Base-by-base conservation (phyloP, 2,888 invertebrate species). In the Peribatodes rhomboidaria region DNA sequence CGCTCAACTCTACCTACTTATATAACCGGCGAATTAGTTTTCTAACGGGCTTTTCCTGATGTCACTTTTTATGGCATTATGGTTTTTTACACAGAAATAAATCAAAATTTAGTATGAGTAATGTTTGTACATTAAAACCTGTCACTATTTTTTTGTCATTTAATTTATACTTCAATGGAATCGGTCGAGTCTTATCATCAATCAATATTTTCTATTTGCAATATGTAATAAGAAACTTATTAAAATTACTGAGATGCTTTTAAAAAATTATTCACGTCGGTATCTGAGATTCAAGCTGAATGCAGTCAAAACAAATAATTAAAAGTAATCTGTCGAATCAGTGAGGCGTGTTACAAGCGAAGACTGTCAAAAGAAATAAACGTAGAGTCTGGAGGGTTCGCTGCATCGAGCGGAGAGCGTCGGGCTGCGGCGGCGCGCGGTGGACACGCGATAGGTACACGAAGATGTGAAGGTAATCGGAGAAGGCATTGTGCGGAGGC, bases 401-500 rank as follows among this genome's bases (percentile, higher is more conserved):
- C 71, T 80, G 80, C 78, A 74, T 64, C 73, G 77, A 10, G 35
- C 16, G 39, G 20, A 16, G 50, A 22, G 49, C 49, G 33, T 18
- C n/a, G 35, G 13, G 10, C 33, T 54, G 39, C 53, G 47, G 10
- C 33, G 59, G 39, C 53, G 47, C 37, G 31, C 80, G 81, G 69
- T 72, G 81, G 84, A 85, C 88, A 87, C 84, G 86, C 85, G 85
- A 92, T 90, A 55, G 55, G 18, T 18, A 87, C 86, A 88, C 84
- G 89, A 88, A 90, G 90, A 92, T 86, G 83, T 84, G 86, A 73
- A 83, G 76, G 92, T 92, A 93, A 93, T 77, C 88, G 85, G 92
- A 93, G 92, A 88, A 85, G 88, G 86, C 82, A 92, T 93, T 93
- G 90, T 93, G 87, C 84, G 79, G 86, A 86, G 82, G 88, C 92